Evolutionary conservation across 1,140 invertebrate genomes (phyloP), one percentile per base, ranked within the genome.

Genomic region (Aphaenogaster ashmeadi): DNA sequence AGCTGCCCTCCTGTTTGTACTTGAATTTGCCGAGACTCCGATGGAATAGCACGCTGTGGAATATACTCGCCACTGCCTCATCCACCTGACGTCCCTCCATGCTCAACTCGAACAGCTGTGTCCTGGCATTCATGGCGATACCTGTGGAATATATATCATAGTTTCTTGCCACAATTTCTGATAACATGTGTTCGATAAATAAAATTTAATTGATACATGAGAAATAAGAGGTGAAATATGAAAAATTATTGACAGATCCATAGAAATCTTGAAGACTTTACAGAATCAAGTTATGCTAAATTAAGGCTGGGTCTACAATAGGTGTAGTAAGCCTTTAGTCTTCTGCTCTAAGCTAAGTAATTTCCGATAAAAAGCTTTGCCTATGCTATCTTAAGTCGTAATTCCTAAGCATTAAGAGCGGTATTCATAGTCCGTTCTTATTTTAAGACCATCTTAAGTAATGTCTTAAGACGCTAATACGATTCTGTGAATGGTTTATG

Each of bases 11-110:
- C 93, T 98, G 97, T 95, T 98, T 98, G 95, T 99, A 99, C 72
- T 98, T 97, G 95, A 99, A 99, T 96, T 99, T 99, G 87, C 99
- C 99, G 89, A 98, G 97, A 66, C 98, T 98, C 90, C 99, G 97
- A 94, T 99, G 98, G 94, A 99, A 99, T 15, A 99, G 96, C 64
- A 99, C 97, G 33, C 98, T 99, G 96, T 99, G 99, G 95, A 99
- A 99, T 88, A 99, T 97, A 94, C 98, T 98, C 18, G 98, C 97
- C 27, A 99, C 98, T 50, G 98, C 98, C 95, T 99, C 99, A 95
- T 99, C 98, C 87, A 99, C 98, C 95, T 99, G 98, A 79, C 98
- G 97, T 72, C 98, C 98, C 95, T 99, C 98, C 96, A 98, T 97
- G 89, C 97, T 97, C 96, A 99, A 96, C 95, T 98, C 98, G 95